Evolutionary conservation across 64 coral and sea anemone species (phyloP).

Genomic region (Stichodactyla helianthus): DNA sequence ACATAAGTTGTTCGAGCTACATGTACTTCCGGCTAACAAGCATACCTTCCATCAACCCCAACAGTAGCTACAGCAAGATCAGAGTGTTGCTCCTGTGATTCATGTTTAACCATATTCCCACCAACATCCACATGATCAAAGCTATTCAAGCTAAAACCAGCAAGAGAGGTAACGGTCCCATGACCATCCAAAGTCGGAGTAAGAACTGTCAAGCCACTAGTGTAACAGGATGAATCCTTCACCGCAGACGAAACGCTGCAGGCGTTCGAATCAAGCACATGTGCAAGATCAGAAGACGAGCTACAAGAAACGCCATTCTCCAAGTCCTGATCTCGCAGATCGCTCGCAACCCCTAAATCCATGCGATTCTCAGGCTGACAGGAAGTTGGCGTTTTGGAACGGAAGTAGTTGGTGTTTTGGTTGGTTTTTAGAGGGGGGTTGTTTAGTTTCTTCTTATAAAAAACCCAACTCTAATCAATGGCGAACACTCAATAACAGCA

Average conservation of each 20-base stretch:
- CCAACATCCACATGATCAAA: slow-evolving; percentile 82
- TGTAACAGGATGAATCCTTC: neutral
- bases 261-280: slow-evolving; percentile 63
- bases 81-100: slow-evolving; percentile 23
- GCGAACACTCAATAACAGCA: slow-evolving; percentile 38
- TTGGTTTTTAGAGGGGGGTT: slow-evolving; percentile 95
- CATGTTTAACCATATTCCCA: slow-evolving; percentile 27
- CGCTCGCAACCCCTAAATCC: slow-evolving; percentile 58
- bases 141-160: slow-evolving; percentile 77
- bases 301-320: slow-evolving; percentile 47
- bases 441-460: slow-evolving; percentile 37
- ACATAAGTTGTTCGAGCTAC: no score
- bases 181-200: slow-evolving; percentile 76
- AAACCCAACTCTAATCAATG: slow-evolving; percentile 38
- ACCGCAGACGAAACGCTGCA: neutral
- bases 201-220: slow-evolving; percentile 65
- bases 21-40: neutral
- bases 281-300: slow-evolving; percentile 57
- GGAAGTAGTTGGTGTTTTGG: slow-evolving; percentile 63
- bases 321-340: slow-evolving; percentile 56
- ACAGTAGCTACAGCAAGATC: slow-evolving; percentile 70
- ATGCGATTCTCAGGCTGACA: slow-evolving; percentile 44
- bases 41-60: slow-evolving; percentile 78
- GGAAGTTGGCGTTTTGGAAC: slow-evolving; percentile 72
- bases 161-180: slow-evolving; percentile 63